Evolutionary conservation across 2,113 vertebrate genomes (phyloP), one percentile per base, ranked within the genome.

Genomic region (Mesoclemmys tuberculata): DNA sequence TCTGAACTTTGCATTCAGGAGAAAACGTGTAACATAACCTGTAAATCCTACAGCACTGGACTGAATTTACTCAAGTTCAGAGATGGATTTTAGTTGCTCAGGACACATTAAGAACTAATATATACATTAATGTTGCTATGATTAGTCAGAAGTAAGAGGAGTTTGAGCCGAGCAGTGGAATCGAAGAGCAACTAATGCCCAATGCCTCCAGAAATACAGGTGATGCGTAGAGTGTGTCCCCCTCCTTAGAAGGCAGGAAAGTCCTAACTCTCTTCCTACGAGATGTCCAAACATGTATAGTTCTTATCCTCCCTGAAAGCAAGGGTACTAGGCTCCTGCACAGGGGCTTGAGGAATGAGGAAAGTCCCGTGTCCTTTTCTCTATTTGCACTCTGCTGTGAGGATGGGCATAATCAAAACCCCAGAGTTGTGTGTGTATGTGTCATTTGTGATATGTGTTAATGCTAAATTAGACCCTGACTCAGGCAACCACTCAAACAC

Each of bases 181-280:
- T 38, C 31, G 27, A 52, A 41, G 3, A 78, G 44, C 19, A 52
- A 61, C 44, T 0, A 0, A 77, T 71, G 13, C 2, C 38, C 0
- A 0, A 31, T 77, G 84, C 75, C 31, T 89, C 29, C 13, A 71
- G 61, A 68, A 48, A 3, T 3, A 0, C 13, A 89, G 49, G 89
- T 2, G 41, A 44, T 22, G 22, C 26, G 6, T 4, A 3, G 22
- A 8, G 85, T 35, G 16, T 0, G 0, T 46, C 19, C 27, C 56
- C 9, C 21, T 38, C 3, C n/a, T 24, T 74, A 10, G n/a, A n/a
- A 64, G 48, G n/a, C 10, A 84, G 77, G 93, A 90, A 85, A 84
- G 64, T 85, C 6, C 29, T 80, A 41, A 2, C 2, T 83, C 1
- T 0, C 55, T 85, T 78, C 22, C 85, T 35, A 49, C 14, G 2